Base-by-base conservation (phyloP, 2,888 invertebrate species). In the Leptopterna dolabrata region DNA sequence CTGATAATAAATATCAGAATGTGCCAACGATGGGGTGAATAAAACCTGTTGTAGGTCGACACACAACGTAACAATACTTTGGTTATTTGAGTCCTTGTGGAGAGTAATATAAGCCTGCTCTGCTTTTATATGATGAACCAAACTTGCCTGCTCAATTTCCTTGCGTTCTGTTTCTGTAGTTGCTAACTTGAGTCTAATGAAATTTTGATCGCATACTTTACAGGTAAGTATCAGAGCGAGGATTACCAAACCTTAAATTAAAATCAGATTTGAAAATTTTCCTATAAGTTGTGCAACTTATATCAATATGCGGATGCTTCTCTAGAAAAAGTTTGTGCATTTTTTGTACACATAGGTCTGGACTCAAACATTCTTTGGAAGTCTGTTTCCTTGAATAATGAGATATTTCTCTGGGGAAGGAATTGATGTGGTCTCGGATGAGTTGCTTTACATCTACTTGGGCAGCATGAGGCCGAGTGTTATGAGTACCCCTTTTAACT, bases 211-310 rank as follows among this genome's bases (percentile, higher is more conserved):
- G 84, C 88, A 87, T 11, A 47, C 7, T 19, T 47, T 76, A 84
- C 83, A 88, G 4, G 76, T n/a, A n/a, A n/a, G n/a, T 88, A 76
- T 86, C 88, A 27, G 88, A 88, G 24, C 83, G 43, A 45, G 88
- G 87, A 16, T 78, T 29, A 11, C 87, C 88, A 83, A 88, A 88
- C 78, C 88, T 76, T 16, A 88, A 76, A 76, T 88, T 88, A 70
- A 82, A 88, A n/a, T 73, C 70, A 45, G 73, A 43, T 43, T 36
- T 81, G 41, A 87, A 88, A 80, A 88, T 78, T 30, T 88, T 83
- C 19, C 86, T 55, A 55, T 88, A 88, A 47, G 27, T 71, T 70
- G 83, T 63, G 30, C 80, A 51, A 73, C 30, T 63, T 41, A 70
- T 47, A 27, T 83, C 30, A n/a, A 16, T 88, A 30, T 82, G 83